A percentile compares a stretch with the other conserved stretches of the same genome.
Conservation (phyloP, 37 sponge, comb jelly and placozoan genomes). For the Petrosia ficiformis region DNA sequence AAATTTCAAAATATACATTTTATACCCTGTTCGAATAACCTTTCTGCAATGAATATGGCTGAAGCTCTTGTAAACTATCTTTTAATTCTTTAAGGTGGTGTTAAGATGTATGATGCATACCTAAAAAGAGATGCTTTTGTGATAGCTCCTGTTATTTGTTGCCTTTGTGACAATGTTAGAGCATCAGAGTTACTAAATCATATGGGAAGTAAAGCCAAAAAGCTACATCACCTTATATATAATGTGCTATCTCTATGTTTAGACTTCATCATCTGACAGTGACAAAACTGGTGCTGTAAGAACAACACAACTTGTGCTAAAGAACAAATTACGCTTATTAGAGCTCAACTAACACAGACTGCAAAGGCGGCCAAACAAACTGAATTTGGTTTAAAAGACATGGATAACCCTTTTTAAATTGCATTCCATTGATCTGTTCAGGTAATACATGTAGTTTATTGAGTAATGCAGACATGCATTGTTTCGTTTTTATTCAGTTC, state of each 20-base stretch:
- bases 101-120: slow-evolving; percentile 17
- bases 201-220: slow-evolving; percentile 21
- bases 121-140: slow-evolving; percentile 20
- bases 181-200: slow-evolving; percentile 41
- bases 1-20: slow-evolving; percentile 43
- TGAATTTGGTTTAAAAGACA: slow-evolving; percentile 26
- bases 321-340: slow-evolving; percentile 1
- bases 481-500: slow-evolving; percentile 16
- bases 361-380: slow-evolving; percentile 4
- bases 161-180: slow-evolving; percentile 33
- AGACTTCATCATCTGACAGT: too few relatives aligned
- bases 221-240: too few relatives aligned
- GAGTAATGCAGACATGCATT: not conserved
- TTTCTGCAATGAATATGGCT: slow-evolving; percentile 18
- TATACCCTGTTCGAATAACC: slow-evolving; percentile 21
- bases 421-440: slow-evolving; percentile 12
- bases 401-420: slow-evolving; percentile 12
- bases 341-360: not conserved
- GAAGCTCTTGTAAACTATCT: slow-evolving; percentile 18
- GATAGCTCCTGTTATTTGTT: slow-evolving; percentile 29
- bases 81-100: slow-evolving; percentile 1
- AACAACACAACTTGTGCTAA: too few relatives aligned
- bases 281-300: too few relatives aligned
- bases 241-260: too few relatives aligned
- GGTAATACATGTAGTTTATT: slow-evolving; percentile 7